Conservation (phyloP, 2,113 vertebrate genomes). For the Alexandromys fortis region DNA sequence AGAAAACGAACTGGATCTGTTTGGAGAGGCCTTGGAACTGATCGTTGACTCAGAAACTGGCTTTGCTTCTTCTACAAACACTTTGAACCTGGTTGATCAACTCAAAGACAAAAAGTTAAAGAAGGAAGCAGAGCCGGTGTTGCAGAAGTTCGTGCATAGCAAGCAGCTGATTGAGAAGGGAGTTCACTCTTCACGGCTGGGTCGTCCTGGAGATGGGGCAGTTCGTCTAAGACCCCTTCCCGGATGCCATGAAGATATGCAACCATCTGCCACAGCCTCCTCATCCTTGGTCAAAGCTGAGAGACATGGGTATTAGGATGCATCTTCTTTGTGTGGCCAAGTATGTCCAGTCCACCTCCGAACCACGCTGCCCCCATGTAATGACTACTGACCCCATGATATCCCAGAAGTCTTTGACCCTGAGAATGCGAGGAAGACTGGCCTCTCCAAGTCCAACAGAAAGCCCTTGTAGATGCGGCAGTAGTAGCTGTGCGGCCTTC, state of each 20-base stretch:
- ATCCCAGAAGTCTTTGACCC: slow-evolving; percentile 84
- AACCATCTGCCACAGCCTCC: slow-evolving; percentile 91
- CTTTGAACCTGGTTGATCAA: slow-evolving; percentile 92
- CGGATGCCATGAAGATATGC: slow-evolving; percentile 90
- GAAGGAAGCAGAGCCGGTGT: slow-evolving; percentile 92
- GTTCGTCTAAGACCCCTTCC: slow-evolving; percentile 91
- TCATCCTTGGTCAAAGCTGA: slow-evolving; percentile 94
- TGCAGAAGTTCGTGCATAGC: slow-evolving; percentile 91
- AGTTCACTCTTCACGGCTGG: slow-evolving; percentile 93
- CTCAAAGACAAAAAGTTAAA: slow-evolving; percentile 93
- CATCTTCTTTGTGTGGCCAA: slow-evolving; percentile 93
- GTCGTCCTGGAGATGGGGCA: slow-evolving; percentile 97
- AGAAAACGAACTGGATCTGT: slow-evolving; percentile 95
- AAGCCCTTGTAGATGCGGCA: slow-evolving; percentile 54
- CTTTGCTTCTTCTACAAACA: slow-evolving; percentile 92
- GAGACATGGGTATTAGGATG: slow-evolving; percentile 92
- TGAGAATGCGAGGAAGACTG: slow-evolving; percentile 54
- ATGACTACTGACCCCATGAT: slow-evolving; percentile 90
- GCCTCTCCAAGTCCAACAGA: neutral
- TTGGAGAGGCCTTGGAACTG: slow-evolving; percentile 94
- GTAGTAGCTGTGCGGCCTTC: neutral
- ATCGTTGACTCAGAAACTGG: slow-evolving; percentile 93
- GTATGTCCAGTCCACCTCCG: slow-evolving; percentile 89
- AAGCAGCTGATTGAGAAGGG: slow-evolving; percentile 95
- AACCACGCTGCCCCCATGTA: slow-evolving; percentile 93